Base-by-base conservation (phyloP, 1,140 invertebrate species). In the Drosophila busckii region DNA sequence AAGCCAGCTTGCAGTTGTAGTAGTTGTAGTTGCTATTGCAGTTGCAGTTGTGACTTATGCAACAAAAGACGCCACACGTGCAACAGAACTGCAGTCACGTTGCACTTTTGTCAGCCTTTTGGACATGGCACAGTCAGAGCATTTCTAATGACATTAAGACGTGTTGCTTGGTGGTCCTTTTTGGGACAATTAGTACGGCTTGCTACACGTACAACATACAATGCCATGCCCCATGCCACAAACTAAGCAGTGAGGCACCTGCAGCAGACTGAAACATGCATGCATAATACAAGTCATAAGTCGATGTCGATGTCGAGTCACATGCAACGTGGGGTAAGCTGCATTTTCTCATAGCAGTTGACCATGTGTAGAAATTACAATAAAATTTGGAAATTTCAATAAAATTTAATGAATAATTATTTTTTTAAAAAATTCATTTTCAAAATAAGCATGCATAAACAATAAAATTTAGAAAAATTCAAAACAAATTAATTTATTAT, bases 51-150 rank as follows among this genome's bases (percentile, higher is more conserved):
- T n/a, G n/a, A n/a, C n/a, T n/a, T n/a, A n/a, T n/a, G n/a, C n/a
- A n/a, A 59, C 23, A 9, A 35, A 17, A 52, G 60, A 42, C 31
- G 59, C 45, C 59, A n/a, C 68, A 78, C 75, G 68, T 78, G 73
- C 70, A 69, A 19, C 58, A n/a, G n/a, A 52, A 38, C 61, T 70
- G 71, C 71, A 78, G 71, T 82, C 75, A 80, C 75, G 73, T 80
- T 80, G 73, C 73, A 80, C 58, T 78, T 54, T 78, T 78, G 73
- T 78, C 73, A 73, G 80, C 73, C 75, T 78, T 68, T 56, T 41
- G 49, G 65, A 35, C 50, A 65, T 70, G 45, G 42, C 50, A 62
- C 26, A 16, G 16, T 9, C 41, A 22, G 23, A 13, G 48, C 56
- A 60, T 48, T 64, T 58, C 68, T 80, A 80, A 78, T 80, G 73